Conservation (phyloP, 2,797 vertebrate species). For the Lagorchestes hirsutus region DNA sequence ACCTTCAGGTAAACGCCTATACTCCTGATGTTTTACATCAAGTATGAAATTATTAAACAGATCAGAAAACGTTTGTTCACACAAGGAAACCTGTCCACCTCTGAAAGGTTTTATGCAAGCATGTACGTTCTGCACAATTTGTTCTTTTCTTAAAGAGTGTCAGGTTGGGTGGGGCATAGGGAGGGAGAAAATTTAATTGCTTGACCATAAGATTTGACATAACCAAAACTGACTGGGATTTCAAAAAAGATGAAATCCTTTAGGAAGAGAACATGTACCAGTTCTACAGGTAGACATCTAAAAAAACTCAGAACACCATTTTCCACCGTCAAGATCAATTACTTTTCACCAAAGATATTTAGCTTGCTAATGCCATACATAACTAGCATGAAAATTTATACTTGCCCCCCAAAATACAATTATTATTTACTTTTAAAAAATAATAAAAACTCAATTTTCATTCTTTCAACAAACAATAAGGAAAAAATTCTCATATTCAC, state of each 20-base stretch:
- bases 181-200: background rate
- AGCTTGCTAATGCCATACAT: background rate
- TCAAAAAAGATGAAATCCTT: background rate
- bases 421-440: background rate
- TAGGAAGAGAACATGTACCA: background rate
- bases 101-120: background rate
- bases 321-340: background rate
- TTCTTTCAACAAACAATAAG: background rate
- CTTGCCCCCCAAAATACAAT: background rate
- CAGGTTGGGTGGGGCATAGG: background rate
- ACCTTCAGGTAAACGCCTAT: background rate
- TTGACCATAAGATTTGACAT: background rate
- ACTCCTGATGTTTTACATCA: background rate
- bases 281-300: too few relatives aligned
- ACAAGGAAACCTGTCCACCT: background rate
- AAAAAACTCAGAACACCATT: too few relatives aligned
- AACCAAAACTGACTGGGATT: background rate
- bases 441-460: background rate
- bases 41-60: background rate
- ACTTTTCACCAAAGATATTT: background rate
- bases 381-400: background rate
- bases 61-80: background rate
- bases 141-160: background rate
- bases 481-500: background rate
- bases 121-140: background rate